These are phyloP conservation scores for Pheosia tremula DNA, from an alignment of 2,888 invertebrate genomes.

Conservation along the genomic window DNA sequence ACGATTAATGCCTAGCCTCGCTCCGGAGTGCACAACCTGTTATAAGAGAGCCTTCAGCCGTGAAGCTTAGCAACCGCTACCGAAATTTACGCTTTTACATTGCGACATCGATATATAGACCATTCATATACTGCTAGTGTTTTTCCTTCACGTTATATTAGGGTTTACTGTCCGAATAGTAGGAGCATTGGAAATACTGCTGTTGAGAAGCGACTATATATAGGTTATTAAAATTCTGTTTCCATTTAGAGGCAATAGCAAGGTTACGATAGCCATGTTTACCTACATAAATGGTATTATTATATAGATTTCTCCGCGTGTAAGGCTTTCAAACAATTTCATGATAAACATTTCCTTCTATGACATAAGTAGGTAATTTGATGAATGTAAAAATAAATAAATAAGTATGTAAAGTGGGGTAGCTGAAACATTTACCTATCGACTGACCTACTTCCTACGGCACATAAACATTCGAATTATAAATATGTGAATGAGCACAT, in stretches of 20 bases:
- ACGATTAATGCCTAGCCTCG: slow-evolving; percentile 55
- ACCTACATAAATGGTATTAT: neutral
- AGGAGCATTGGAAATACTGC: too few species aligned
- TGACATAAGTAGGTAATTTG: neutral
- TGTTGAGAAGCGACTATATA: too few species aligned
- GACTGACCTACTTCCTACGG: neutral
- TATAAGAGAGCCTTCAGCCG: slow-evolving; percentile 63
- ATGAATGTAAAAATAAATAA: too few species aligned
- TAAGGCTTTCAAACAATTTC: slow-evolving; percentile 1
- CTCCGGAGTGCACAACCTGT: slow-evolving; percentile 54
- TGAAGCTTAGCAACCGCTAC: slow-evolving; percentile 57
- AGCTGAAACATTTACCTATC: neutral
- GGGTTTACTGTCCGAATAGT: too few species aligned
- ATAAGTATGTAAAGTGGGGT: neutral
- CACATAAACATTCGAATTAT: slow-evolving; percentile 24
- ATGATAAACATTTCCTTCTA: neutral
- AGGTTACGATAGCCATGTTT: neutral
- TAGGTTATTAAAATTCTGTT: too few species aligned
- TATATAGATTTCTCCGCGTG: neutral
- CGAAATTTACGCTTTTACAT: slow-evolving; percentile 58
- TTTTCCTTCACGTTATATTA: neutral
- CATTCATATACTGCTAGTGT: neutral
- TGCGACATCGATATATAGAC: slow-evolving; percentile 17
- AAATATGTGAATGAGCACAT: slow-evolving; percentile 30
- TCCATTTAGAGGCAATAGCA: too few species aligned